Base-by-base conservation (phyloP, 2,113 vertebrate genomes). In the Zootoca vivipara region DNA sequence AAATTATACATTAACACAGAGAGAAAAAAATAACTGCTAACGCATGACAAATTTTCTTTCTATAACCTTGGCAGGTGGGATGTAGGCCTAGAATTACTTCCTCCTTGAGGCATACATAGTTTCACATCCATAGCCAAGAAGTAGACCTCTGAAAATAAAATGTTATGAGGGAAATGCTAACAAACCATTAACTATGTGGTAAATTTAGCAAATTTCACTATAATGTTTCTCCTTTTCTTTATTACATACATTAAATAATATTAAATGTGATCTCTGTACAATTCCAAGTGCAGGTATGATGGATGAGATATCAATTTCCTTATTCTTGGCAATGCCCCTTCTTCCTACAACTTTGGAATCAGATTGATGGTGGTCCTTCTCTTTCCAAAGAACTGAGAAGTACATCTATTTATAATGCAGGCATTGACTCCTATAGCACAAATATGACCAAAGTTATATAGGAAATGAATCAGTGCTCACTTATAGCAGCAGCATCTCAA, bases 111-210 rank as follows among this genome's bases (percentile, higher is more conserved):
- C 40, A 88, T 5, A 38, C 1, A 8, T 78, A 38, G 18, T 75
- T 90, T 91, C 46, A 86, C 38, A 74, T 67, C 80, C n/a, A 28
- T 72, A 26, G 73, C 22, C 85, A 85, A 90, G n/a, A 46, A 87
- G 62, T 1, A 81, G 20, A 20, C 26, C 83, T 85, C 78, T 90
- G 69, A 87, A 94, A 91, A 7, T 38, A 89, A 15, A 92, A 85
- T 28, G 64, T 90, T 26, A 74, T 5, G 0, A 65, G 52, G 81
- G 1, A 79, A 91, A 87, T 67, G 40, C n/a, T 75, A 91, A 88
- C 2, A 28, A 38, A 77, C 1, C 91, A 65, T 81, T 86, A 64
- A 46, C 85, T 89, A 73, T 10, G 79, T 82, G 0, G 73, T 33
- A 81, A 18, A 30, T 89, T 86, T 85, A 90, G 40, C 1, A 1